Base-by-base conservation (phyloP, 37 sponge, comb jelly and placozoan species). In the Halichondria panicea region DNA sequence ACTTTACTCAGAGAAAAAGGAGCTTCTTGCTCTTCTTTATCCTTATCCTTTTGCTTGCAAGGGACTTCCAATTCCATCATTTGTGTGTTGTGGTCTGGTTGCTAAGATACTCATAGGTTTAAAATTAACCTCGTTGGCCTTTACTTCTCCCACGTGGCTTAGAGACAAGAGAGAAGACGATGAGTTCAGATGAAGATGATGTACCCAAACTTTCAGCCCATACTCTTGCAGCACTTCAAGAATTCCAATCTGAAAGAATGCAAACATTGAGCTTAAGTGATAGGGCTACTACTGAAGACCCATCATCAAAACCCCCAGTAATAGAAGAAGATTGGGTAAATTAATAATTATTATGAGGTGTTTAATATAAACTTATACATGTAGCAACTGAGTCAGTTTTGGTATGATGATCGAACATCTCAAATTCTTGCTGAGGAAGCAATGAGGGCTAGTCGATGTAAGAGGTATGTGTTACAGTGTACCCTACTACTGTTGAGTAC, bases 351-450 rank as follows among this genome's bases (percentile, higher is more conserved):
- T 3, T 63, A 5, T 12, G 2, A 12, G 18, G 30, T 77, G 28
- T 21, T 2, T 22, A 7, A 55, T 38, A 43, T 39, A n/a, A 55
- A 12, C 12, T 48, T 12, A 7, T 56, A 43, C 43, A n/a, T 45
- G 6, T 40, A 88, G 93, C 89, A 92, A 88, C 54, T 92, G 27
- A 92, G 93, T 63, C 89, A 88, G 70, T 89, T 88, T 71, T 93
- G 93, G 93, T 93, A 93, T 55, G 83, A 89, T 33, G 89, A 93
- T 35, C 34, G 56, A 15, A 88, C 93, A 31, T 69, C 93, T 27
- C 32, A 40, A 4, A 70, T 71, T 30, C 71, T 93, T 24, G 90
- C 93, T 27, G 53, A 85, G 24, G 89, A 93, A 37, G 83, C 83
- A 25, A 9, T 91, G 3, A 53, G 61, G 35, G 90, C 62, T 30